phyloP scores from a whole-genome alignment of 2,888 invertebrate species.

The Harpalus rubripes region DNA sequence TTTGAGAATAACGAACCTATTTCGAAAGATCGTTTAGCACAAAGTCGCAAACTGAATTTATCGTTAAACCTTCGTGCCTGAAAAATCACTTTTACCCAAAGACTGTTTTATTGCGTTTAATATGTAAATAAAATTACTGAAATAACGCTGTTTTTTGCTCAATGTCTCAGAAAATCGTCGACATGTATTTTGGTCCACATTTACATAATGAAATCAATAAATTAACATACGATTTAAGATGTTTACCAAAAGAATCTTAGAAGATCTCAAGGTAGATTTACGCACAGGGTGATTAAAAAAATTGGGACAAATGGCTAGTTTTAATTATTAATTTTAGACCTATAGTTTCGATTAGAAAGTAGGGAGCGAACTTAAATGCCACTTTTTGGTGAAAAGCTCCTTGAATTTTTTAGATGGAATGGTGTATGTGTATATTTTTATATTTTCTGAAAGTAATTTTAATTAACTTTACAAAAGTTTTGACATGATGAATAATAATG shows the following conservation, averaged over 20 bases:
- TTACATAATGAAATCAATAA: slow-evolving; percentile 35
- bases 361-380: too few species aligned
- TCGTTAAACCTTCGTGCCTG: neutral
- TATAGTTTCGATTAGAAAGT: too few species aligned
- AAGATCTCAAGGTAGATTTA: neutral
- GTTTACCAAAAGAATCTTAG: slow-evolving; percentile 3
- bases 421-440: too few species aligned
- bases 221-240: slow-evolving; percentile 40
- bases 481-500: too few species aligned
- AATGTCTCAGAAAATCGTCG: neutral
- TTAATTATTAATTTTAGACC: too few species aligned
- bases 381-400: too few species aligned
- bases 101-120: slow-evolving; percentile 11
- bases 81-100: neutral
- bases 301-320: too few species aligned
- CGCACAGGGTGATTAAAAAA: too few species aligned
- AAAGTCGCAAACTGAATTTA: neutral
- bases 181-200: slow-evolving; percentile 19
- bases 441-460: too few species aligned
- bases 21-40: neutral
- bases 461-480: too few species aligned
- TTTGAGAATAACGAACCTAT: neutral
- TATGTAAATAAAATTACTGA: slow-evolving; percentile 25
- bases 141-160: slow-evolving; percentile 7
- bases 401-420: too few species aligned